Conservation (phyloP, 2,888 invertebrate genomes). For the Heptascelio sp. region DNA sequence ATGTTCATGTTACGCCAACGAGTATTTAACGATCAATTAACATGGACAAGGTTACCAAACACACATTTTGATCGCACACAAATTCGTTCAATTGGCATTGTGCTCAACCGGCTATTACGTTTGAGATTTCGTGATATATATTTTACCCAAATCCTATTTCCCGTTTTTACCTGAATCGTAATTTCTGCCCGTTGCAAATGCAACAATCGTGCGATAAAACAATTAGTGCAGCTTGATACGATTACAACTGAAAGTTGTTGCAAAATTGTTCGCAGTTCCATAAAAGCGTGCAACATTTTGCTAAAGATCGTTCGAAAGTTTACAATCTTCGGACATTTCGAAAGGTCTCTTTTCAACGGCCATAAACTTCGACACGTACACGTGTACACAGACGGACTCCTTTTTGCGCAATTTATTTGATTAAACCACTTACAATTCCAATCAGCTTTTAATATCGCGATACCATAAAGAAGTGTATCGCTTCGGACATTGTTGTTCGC, state of each 20-base stretch:
- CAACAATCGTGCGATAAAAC: too few relatives aligned
- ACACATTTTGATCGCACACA: too few relatives aligned
- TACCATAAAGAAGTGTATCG: slow-evolving; percentile 50
- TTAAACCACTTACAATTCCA: slow-evolving; percentile 29
- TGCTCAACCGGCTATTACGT: too few relatives aligned
- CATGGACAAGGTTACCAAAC: too few relatives aligned
- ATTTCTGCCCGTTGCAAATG: too few relatives aligned
- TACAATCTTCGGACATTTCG: slow-evolving; percentile 14
- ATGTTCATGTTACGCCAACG: too few relatives aligned
- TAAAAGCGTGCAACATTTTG: not conserved
- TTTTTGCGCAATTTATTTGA: slow-evolving; percentile 15
- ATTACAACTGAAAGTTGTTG: not conserved
- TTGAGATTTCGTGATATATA: too few relatives aligned
- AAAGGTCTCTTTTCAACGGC: slow-evolving; percentile 18
- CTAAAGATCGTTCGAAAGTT: slow-evolving; percentile 22
- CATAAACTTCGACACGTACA: not conserved
- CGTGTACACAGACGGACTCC: not conserved
- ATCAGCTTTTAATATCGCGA: slow-evolving; percentile 28
- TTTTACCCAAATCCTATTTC: too few relatives aligned
- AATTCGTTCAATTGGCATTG: too few relatives aligned
- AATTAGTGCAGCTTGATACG: not conserved
- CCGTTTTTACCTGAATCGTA: too few relatives aligned
- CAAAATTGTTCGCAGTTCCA: not conserved
- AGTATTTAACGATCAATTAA: too few relatives aligned
- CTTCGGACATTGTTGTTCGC: slow-evolving; percentile 40